A percentile compares a stretch with the other conserved stretches of the same genome.
Evolutionary conservation across 2,888 invertebrate genomes (phyloP).

Genomic region (Baccha elongata): DNA sequence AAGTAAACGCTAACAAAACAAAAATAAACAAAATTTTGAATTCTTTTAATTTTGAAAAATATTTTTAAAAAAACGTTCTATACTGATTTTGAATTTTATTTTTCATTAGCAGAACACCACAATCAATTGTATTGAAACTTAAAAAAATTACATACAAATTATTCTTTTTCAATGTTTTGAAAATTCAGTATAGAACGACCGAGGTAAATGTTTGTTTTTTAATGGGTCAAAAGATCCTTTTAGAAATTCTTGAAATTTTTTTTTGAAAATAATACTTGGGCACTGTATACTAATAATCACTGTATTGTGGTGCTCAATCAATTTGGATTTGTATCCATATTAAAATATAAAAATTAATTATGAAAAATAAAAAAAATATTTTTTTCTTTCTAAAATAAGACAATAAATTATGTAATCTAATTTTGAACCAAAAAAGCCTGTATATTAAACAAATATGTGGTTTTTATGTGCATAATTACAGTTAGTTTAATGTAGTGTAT

Average conservation of each 20-base stretch:
- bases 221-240: slow-evolving; percentile 57
- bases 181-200: slow-evolving; percentile 71
- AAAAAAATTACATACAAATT: background rate
- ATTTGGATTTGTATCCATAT: no score
- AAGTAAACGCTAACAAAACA: slow-evolving; percentile 47
- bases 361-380: no score
- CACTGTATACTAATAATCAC: no score
- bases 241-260: slow-evolving; percentile 1
- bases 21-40: slow-evolving; percentile 19
- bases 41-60: slow-evolving; percentile 17
- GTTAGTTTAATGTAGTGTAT: no score
- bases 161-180: slow-evolving; percentile 8
- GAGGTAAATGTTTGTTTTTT: slow-evolving; percentile 58
- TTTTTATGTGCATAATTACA: no score
- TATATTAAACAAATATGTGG: no score
- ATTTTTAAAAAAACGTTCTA: slow-evolving; percentile 54
- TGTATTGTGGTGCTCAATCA: slow-evolving; percentile 16
- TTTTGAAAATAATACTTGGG: no score
- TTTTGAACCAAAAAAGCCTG: no score
- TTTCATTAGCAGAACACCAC: slow-evolving; percentile 68
- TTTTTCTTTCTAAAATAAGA: no score
- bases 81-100: slow-evolving; percentile 52
- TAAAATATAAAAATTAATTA: no score
- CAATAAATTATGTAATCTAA: no score
- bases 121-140: slow-evolving; percentile 65